phyloP scores from a whole-genome alignment of 2,113 vertebrate species.

The Paradisaea rubra region DNA sequence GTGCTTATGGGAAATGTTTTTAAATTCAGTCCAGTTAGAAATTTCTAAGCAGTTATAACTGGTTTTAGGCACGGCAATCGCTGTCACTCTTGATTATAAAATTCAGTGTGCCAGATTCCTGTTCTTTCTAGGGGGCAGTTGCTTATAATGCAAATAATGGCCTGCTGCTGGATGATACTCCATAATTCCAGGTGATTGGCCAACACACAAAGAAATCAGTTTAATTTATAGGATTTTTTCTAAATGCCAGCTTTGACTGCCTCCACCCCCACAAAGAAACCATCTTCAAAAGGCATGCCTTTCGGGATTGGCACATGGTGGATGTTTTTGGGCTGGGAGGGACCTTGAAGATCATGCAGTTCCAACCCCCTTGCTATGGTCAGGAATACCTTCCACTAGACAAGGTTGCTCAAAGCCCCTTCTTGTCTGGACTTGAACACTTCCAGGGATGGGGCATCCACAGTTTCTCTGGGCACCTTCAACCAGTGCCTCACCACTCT shows the following conservation, averaged over 20 bases:
- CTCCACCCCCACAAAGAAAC: not conserved
- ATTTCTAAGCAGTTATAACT: not conserved
- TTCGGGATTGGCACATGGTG: not conserved
- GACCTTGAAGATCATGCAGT: not conserved
- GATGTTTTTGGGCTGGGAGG: not conserved
- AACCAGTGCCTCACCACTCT: not conserved
- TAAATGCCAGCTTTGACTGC: not conserved
- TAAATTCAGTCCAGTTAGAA: not conserved
- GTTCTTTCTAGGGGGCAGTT: not conserved
- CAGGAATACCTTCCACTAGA: not conserved
- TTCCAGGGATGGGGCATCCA: not conserved
- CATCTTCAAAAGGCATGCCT: not conserved
- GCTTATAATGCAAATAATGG: not conserved
- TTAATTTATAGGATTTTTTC: not conserved
- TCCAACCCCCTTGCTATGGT: not conserved
- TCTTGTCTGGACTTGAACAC: not conserved
- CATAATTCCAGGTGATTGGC: not conserved
- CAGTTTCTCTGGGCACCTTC: not conserved
- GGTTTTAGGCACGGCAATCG: fast-evolving
- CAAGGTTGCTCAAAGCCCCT: not conserved
- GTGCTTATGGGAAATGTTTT: not conserved
- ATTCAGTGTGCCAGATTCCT: not conserved
- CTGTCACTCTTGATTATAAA: not conserved
- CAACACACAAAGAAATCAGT: not conserved
- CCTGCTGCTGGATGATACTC: not conserved